Evolutionary conservation across 2,113 vertebrate species (phyloP).

Genomic region (Cygnus buccinator): DNA sequence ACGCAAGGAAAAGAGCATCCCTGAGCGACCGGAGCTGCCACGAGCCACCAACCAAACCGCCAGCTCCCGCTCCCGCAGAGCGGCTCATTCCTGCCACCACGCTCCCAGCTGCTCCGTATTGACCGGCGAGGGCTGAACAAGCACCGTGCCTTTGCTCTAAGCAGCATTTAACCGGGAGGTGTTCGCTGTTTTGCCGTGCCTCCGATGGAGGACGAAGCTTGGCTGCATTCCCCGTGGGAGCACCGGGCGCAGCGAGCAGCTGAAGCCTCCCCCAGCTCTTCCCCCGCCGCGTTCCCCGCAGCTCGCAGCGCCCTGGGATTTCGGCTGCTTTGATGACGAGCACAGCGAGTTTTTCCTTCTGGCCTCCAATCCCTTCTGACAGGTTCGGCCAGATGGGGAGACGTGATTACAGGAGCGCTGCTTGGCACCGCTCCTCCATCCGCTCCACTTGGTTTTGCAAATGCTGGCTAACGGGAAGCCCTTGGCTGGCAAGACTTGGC

Average conservation of each 20-base stretch:
- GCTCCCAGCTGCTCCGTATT: accelerated
- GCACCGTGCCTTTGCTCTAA: accelerated
- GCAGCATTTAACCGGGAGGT: background rate
- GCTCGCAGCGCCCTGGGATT: background rate
- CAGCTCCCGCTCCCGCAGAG: background rate
- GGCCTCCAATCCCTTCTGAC: background rate
- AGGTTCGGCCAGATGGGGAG: slow-evolving; percentile 4
- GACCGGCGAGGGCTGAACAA: background rate
- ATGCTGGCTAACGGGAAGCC: background rate
- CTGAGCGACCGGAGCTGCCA: background rate
- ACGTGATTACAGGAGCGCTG: background rate
- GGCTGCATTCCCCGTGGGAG: background rate
- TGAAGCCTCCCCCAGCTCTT: background rate
- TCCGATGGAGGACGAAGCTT: background rate
- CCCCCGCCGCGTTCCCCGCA: background rate
- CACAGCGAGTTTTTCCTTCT: background rate
- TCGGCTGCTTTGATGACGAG: background rate
- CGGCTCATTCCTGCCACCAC: background rate
- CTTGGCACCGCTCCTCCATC: background rate
- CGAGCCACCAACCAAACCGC: background rate
- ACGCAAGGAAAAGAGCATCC: background rate
- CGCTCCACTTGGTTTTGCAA: background rate
- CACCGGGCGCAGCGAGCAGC: background rate
- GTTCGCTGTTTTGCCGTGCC: accelerated
- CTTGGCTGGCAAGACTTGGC: background rate